phyloP scores from a whole-genome alignment of 2,113 vertebrate species.

The Notechis scutatus region DNA sequence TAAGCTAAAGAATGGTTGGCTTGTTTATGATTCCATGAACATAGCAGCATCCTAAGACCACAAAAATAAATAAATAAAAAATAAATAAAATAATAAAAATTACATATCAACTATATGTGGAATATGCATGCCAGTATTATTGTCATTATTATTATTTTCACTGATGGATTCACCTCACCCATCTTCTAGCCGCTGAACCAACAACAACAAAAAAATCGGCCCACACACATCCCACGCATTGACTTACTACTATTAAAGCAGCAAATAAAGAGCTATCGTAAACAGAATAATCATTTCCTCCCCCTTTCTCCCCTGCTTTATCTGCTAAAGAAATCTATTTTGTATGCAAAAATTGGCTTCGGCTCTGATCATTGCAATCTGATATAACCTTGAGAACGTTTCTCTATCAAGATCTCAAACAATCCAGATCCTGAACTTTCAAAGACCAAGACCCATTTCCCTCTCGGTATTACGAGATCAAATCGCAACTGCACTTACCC shows the following conservation, averaged over 20 bases:
- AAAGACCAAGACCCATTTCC: no score
- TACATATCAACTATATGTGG: background rate
- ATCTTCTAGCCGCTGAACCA: background rate
- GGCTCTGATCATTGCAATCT: background rate
- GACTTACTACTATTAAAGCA: background rate
- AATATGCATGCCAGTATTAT: background rate
- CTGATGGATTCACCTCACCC: background rate
- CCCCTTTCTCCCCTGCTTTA: background rate
- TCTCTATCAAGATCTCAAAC: background rate
- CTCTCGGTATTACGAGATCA: background rate
- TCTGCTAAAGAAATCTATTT: background rate
- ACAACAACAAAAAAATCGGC: background rate
- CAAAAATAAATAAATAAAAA: background rate
- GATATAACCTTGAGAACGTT: background rate
- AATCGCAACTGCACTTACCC: no score
- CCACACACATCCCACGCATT: background rate
- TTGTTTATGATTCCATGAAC: background rate
- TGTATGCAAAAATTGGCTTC: background rate
- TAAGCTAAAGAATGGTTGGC: background rate
- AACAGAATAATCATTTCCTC: background rate
- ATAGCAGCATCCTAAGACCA: background rate
- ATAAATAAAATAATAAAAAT: background rate
- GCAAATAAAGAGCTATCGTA: background rate
- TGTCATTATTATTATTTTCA: background rate
- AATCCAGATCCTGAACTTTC: no score